phyloP scores from a whole-genome alignment of 2,888 invertebrate species.

The Monochamus alternatus region DNA sequence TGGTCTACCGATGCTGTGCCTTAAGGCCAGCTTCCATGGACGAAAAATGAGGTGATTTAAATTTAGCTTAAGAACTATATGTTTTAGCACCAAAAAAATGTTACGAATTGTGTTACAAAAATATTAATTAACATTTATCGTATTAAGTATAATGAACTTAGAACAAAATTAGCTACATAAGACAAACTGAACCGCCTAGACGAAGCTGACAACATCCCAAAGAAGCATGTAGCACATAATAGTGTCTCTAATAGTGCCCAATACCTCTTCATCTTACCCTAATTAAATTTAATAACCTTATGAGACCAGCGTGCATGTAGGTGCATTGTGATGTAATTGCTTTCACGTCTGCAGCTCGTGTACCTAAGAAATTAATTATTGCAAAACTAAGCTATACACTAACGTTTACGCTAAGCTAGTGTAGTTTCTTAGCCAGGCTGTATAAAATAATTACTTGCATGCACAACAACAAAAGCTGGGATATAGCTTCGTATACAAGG shows the following conservation, averaged over 20 bases:
- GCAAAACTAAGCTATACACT: conserved; percentile 12
- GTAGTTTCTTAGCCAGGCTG: not conserved
- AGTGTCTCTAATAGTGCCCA: conserved; percentile 35
- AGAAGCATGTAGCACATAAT: conserved; percentile 5
- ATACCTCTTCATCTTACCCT: conserved; percentile 45
- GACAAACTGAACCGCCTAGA: not conserved
- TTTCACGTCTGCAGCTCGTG: conserved; percentile 15
- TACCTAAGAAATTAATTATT: conserved; percentile 30
- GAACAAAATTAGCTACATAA: no score
- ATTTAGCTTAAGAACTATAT: no score
- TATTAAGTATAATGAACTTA: no score
- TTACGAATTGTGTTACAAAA: no score
- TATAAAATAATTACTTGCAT: not conserved
- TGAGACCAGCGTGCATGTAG: conserved; percentile 45
- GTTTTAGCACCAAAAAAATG: no score
- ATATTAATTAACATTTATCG: no score
- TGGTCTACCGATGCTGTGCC: no score
- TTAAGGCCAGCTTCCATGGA: no score
- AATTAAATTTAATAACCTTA: conserved; percentile 50
- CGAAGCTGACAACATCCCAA: conserved; percentile 13
- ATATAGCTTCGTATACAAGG: no score
- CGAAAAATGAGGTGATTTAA: no score
- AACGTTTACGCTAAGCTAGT: not conserved
- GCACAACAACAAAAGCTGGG: no score
- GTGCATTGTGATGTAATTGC: conserved; percentile 46